Evolutionary conservation across 2,113 vertebrate species (phyloP).

Genomic region (Poeciliopsis occidentalis): DNA sequence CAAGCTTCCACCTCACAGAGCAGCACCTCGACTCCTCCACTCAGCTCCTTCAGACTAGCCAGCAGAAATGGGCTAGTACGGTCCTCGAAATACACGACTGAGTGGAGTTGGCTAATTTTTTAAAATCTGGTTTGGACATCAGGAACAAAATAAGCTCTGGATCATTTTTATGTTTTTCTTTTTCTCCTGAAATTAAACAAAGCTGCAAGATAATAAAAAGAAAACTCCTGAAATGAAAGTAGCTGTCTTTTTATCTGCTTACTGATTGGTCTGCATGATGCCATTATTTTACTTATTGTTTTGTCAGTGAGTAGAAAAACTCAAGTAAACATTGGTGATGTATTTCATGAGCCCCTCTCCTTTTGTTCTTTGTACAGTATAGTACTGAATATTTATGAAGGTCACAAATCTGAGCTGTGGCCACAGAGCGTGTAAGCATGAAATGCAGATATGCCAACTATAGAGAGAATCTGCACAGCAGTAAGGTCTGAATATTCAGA

Average conservation of each 20-base stretch:
- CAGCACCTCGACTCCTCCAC: no score
- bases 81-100: no score
- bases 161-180: no score
- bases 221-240: no score
- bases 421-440: conserved; percentile 36
- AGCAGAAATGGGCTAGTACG: no score
- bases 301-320: neutral
- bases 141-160: no score
- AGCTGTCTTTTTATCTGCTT: neutral
- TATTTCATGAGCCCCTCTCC: conserved; percentile 16
- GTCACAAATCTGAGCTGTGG: conserved; percentile 47
- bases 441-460: conserved; percentile 41
- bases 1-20: no score
- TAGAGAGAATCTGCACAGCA: conserved; percentile 34
- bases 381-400: conserved; percentile 61
- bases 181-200: no score
- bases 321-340: conserved; percentile 14
- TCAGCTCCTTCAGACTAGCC: no score
- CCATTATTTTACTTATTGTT: neutral
- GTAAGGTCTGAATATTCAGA: conserved; percentile 45
- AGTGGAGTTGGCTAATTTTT: no score
- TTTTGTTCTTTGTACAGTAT: neutral
- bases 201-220: no score
- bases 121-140: no score
- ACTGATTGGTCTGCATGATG: neutral